phyloP scores from a whole-genome alignment of 2,797 vertebrate species.

The Channallabes apus region DNA sequence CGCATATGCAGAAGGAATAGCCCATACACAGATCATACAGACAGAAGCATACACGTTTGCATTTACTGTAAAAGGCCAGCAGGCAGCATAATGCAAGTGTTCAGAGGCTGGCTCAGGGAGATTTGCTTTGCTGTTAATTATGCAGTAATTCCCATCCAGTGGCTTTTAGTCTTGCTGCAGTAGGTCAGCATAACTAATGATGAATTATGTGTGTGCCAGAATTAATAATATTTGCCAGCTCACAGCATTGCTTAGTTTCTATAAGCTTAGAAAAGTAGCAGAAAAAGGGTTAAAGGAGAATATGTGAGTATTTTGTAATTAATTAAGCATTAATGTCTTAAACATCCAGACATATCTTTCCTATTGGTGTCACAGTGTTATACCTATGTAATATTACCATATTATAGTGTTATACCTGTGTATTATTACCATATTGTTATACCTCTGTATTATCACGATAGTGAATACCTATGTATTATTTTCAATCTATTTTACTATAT shows the following conservation, averaged over 20 bases:
- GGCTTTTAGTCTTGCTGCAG: constrained; percentile 37
- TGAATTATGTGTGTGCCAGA: constrained; percentile 26
- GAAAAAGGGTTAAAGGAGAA: not conserved
- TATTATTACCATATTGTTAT: not conserved
- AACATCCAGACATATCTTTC: not conserved
- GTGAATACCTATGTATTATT: not conserved
- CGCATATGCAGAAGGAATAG: not conserved
- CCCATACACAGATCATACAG: constrained; percentile 27
- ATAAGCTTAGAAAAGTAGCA: not conserved
- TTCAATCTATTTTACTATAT: not conserved
- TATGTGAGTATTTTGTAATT: not conserved
- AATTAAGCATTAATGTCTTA: not conserved
- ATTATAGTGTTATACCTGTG: not conserved
- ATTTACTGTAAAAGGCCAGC: constrained; percentile 35
- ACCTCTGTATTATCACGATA: not conserved
- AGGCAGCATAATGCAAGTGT: constrained; percentile 41
- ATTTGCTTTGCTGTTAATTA: constrained; percentile 45
- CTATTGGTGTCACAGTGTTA: not conserved
- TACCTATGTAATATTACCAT: not conserved
- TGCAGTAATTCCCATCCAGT: constrained; percentile 45
- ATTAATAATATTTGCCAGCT: not conserved
- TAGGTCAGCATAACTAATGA: constrained; percentile 44
- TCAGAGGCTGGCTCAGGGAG: constrained; percentile 26
- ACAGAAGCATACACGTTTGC: constrained; percentile 33
- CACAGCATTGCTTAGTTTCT: not conserved